phyloP scores from a whole-genome alignment of 2,113 vertebrate species.

The Odontophorus gujanensis region DNA sequence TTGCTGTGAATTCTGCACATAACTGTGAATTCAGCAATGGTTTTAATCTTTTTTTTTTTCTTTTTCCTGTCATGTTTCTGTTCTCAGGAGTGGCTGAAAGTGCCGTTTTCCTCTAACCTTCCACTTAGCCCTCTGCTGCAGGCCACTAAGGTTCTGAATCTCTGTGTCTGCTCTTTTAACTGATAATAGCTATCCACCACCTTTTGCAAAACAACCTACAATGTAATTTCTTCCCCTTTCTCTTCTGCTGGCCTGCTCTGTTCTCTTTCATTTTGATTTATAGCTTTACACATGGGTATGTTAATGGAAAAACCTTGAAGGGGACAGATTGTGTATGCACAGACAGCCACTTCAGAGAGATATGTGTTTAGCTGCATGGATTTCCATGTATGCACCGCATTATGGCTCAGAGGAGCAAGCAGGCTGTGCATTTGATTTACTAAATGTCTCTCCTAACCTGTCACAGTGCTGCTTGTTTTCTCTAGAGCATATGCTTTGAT shows the following conservation, averaged over 20 bases:
- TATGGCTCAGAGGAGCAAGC: background rate
- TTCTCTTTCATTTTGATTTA: slow-evolving; percentile 44
- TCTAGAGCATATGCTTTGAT: background rate
- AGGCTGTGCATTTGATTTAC: background rate
- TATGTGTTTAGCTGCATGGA: background rate
- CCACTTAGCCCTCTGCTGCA: background rate
- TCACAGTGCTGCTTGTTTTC: background rate
- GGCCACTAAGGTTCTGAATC: fast-evolving
- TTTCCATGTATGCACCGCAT: background rate
- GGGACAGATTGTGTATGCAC: background rate
- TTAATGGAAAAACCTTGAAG: slow-evolving; percentile 30
- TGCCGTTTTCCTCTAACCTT: background rate
- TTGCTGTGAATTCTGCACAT: background rate
- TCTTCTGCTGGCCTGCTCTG: background rate
- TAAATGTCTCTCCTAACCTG: background rate
- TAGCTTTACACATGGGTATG: background rate
- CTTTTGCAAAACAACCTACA: background rate
- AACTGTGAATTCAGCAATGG: background rate
- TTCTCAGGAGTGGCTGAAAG: background rate
- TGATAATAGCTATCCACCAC: background rate
- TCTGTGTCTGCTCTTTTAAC: background rate
- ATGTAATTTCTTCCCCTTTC: background rate
- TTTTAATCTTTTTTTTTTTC: background rate
- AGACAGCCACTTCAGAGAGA: background rate
- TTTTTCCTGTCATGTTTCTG: background rate